A percentile compares a stretch with the other conserved stretches of the same genome.
Conservation (phyloP, 2,113 vertebrate genomes). For the Dissostichus mawsoni region DNA sequence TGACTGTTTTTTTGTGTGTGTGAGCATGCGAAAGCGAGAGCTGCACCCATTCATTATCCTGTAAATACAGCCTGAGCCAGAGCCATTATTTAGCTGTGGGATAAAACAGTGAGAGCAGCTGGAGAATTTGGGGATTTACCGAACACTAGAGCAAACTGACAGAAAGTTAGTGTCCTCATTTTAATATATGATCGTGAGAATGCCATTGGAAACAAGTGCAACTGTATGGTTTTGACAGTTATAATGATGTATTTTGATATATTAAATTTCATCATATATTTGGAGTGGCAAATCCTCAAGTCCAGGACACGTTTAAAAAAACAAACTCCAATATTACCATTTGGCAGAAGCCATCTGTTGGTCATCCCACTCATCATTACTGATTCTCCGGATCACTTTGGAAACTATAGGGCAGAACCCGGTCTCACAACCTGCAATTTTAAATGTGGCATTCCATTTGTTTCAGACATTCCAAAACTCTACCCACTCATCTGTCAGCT, state of each 20-base stretch:
- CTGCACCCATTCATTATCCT: slow-evolving; percentile 66
- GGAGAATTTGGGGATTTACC: slow-evolving; percentile 64
- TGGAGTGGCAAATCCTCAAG: background rate
- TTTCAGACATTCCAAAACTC: background rate
- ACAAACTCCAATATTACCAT: background rate
- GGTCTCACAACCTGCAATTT: background rate
- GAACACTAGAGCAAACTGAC: slow-evolving; percentile 40
- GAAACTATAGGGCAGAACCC: background rate
- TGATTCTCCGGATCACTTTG: background rate
- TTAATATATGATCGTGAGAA: slow-evolving; percentile 37
- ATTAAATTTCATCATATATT: background rate
- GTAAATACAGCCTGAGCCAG: slow-evolving; percentile 71
- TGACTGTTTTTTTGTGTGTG: slow-evolving; percentile 44
- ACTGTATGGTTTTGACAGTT: background rate
- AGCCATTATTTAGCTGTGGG: slow-evolving; percentile 67
- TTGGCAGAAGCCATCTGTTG: background rate
- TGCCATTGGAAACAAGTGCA: slow-evolving; percentile 5
- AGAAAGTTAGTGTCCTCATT: slow-evolving; percentile 46
- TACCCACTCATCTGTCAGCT: background rate
- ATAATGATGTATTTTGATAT: background rate
- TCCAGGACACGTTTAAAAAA: background rate
- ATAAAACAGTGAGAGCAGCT: slow-evolving; percentile 70
- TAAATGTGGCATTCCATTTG: too few species aligned
- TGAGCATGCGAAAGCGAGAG: slow-evolving; percentile 42
- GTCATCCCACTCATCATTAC: background rate